These are phyloP conservation scores for Cheirogaleus medius DNA, from an alignment of 2,113 vertebrate species.

Conservation along the genomic window DNA sequence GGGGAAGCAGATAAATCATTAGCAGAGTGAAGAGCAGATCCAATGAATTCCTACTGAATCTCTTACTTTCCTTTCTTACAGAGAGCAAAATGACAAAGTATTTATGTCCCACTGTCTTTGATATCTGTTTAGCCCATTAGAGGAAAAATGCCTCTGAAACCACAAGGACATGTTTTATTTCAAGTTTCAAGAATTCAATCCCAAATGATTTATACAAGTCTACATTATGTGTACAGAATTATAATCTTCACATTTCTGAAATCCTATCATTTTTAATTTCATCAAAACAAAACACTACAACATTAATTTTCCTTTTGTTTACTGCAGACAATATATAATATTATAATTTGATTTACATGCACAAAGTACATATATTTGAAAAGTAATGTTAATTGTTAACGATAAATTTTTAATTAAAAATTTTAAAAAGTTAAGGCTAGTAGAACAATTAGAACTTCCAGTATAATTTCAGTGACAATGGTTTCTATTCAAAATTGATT, in stretches of 20 bases:
- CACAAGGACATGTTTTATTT: slow-evolving; percentile 58
- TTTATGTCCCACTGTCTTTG: slow-evolving; percentile 63
- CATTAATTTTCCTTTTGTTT: slow-evolving; percentile 43
- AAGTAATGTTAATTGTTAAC: background rate
- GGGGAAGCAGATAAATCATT: slow-evolving; percentile 53
- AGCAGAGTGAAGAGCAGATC: slow-evolving; percentile 47
- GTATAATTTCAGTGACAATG: slow-evolving; percentile 11
- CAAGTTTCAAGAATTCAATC: slow-evolving; percentile 56
- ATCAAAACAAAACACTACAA: slow-evolving; percentile 37
- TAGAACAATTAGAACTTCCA: slow-evolving; percentile 3
- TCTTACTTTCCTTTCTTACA: slow-evolving; percentile 35
- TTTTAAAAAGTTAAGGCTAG: background rate
- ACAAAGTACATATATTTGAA: slow-evolving; percentile 30
- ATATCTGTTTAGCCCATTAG: slow-evolving; percentile 73
- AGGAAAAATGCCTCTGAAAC: slow-evolving; percentile 62
- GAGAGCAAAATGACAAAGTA: slow-evolving; percentile 65
- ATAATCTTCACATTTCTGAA: slow-evolving; percentile 37
- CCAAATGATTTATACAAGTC: slow-evolving; percentile 53
- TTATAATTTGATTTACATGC: background rate
- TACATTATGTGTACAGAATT: background rate
- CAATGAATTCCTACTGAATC: slow-evolving; percentile 38
- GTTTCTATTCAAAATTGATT: slow-evolving; percentile 43
- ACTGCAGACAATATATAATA: background rate
- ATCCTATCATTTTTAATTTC: slow-evolving; percentile 47
- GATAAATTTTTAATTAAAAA: slow-evolving; percentile 35